phyloP scores from a whole-genome alignment of 92 coral and sea anemone species.

The Palythoa grandis region DNA sequence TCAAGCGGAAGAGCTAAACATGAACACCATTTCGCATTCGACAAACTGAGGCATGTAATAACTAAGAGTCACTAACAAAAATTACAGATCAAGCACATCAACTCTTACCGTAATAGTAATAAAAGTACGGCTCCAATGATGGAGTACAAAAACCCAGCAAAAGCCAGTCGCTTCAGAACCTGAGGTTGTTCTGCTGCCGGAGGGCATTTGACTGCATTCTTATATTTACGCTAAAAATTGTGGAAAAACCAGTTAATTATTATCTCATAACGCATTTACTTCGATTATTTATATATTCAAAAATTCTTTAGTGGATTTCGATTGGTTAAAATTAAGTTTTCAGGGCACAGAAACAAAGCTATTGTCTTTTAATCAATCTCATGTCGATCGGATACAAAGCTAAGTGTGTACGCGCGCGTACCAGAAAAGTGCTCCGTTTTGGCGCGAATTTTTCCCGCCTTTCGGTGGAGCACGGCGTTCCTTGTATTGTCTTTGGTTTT shows the following conservation, averaged over 20 bases:
- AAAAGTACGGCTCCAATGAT: constrained; percentile 5
- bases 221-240: constrained; percentile 31
- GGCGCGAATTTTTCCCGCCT: not conserved
- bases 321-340: not conserved
- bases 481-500: not conserved
- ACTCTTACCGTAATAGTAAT: constrained; percentile 17
- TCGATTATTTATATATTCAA: not conserved
- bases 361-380: not conserved
- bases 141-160: not conserved
- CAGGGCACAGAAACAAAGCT: not conserved
- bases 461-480: not conserved
- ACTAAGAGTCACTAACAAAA: not conserved
- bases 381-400: not conserved
- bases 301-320: not conserved
- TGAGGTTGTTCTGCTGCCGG: constrained; percentile 21
- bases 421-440: too few species aligned
- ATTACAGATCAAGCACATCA: not conserved
- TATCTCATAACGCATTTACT: not conserved
- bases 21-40: too few species aligned
- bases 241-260: not conserved
- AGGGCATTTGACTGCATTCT: constrained; percentile 23
- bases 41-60: not conserved
- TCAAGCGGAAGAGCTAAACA: too few species aligned
- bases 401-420: not conserved
- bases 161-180: not conserved